Percentiles rank a stretch among this genome's conserved stretches.
Evolutionary conservation across 2,113 vertebrate genomes (phyloP).

Genomic region (Leptobrachium leishanense): DNA sequence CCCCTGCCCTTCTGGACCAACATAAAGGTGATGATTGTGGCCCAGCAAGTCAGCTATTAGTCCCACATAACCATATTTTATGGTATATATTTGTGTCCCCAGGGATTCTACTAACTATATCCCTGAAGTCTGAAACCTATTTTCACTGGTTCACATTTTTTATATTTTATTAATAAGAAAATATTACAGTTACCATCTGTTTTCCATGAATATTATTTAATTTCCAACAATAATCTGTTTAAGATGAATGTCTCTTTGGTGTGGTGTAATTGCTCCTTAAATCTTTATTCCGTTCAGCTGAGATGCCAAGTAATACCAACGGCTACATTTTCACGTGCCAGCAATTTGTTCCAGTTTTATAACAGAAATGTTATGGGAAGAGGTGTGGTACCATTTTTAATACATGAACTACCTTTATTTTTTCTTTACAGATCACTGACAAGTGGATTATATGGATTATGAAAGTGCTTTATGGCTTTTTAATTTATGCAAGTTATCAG

Average conservation of each 20-base stretch:
- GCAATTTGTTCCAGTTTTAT: background rate
- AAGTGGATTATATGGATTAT: too few species aligned
- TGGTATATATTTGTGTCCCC: conserved; percentile 34
- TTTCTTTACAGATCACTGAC: too few species aligned
- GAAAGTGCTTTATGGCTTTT: too few species aligned
- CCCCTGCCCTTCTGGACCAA: conserved; percentile 31
- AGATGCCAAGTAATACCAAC: conserved; percentile 3
- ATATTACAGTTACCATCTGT: conserved; percentile 18
- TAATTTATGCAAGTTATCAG: too few species aligned
- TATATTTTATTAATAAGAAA: conserved; percentile 13
- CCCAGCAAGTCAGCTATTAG: conserved; percentile 27
- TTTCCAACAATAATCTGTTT: background rate
- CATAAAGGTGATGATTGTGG: conserved; percentile 21
- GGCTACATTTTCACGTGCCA: background rate
- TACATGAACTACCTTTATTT: too few species aligned
- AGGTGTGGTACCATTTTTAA: too few species aligned
- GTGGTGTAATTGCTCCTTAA: background rate
- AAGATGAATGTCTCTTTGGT: background rate
- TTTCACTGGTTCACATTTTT: conserved; percentile 12
- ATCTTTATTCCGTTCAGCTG: background rate
- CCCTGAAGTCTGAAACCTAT: conserved; percentile 18
- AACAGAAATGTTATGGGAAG: background rate
- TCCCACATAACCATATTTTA: conserved; percentile 43
- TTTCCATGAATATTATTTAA: conserved; percentile 13
- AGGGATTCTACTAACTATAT: conserved; percentile 11